Evolutionary conservation across 2,797 vertebrate genomes (phyloP).

Genomic region (Lindbergichthys nudifrons): DNA sequence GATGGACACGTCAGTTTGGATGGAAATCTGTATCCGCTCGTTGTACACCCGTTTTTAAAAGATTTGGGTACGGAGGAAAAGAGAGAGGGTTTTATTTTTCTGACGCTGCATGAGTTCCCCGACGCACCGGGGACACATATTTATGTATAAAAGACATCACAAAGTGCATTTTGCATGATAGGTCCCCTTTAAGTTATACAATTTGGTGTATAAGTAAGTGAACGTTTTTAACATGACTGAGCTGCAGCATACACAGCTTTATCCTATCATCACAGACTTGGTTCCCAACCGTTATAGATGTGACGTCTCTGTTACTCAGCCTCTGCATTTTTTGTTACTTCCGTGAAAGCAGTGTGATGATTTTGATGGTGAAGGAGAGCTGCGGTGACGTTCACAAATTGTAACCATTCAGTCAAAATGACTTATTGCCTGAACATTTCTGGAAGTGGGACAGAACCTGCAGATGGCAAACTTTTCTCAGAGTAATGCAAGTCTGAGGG

Average conservation of each 20-base stretch:
- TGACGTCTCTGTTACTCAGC: slow-evolving; percentile 21
- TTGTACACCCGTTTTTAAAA: too few species aligned
- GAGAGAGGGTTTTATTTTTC: too few species aligned
- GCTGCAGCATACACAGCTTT: background rate
- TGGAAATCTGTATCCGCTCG: too few species aligned
- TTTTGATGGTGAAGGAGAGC: slow-evolving; percentile 13
- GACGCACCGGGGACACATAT: too few species aligned
- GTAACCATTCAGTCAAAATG: slow-evolving; percentile 44
- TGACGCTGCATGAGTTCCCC: too few species aligned
- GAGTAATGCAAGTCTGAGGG: slow-evolving; percentile 11
- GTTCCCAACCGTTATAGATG: slow-evolving; percentile 27
- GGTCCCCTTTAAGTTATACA: background rate
- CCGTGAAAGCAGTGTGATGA: slow-evolving; percentile 6
- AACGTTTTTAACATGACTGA: background rate
- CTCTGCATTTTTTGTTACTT: slow-evolving; percentile 22
- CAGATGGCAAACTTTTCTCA: slow-evolving; percentile 26
- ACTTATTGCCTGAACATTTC: slow-evolving; percentile 24
- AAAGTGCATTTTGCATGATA: too few species aligned
- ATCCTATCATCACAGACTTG: slow-evolving; percentile 4
- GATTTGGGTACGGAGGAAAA: too few species aligned
- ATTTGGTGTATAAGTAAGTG: background rate
- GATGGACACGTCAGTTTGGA: too few species aligned
- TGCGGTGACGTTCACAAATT: slow-evolving; percentile 26
- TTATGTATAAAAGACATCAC: too few species aligned
- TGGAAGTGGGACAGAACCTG: slow-evolving; percentile 53